Percentiles rank a stretch among this genome's conserved stretches.
Evolutionary conservation across 1,140 invertebrate genomes (phyloP).

Genomic region (Lamellibrachia luymesi): DNA sequence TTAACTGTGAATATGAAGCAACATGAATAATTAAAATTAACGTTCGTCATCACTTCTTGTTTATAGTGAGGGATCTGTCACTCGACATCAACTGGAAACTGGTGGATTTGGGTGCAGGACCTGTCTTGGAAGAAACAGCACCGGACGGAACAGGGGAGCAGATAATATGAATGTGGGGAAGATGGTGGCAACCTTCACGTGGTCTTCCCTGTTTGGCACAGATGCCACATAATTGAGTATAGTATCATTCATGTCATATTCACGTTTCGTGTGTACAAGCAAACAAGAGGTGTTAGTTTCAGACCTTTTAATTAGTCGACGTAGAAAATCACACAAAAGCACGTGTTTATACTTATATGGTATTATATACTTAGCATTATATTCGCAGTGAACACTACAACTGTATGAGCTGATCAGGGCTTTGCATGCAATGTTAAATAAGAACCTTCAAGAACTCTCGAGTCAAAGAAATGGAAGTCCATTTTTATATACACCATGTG

Average conservation of each 20-base stretch:
- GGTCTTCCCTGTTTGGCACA: background rate
- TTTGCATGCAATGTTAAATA: too few species aligned
- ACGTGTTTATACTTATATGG: too few species aligned
- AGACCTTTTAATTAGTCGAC: background rate
- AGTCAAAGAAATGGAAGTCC: too few species aligned
- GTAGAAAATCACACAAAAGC: background rate
- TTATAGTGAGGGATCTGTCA: background rate
- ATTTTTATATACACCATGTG: too few species aligned
- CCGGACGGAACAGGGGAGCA: background rate
- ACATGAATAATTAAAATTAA: background rate
- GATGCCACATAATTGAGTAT: too few species aligned
- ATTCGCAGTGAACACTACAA: too few species aligned
- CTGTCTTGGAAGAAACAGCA: background rate
- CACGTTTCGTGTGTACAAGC: too few species aligned
- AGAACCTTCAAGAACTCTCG: too few species aligned
- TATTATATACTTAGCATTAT: too few species aligned
- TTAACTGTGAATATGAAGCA: background rate
- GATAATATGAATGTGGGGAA: background rate
- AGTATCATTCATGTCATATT: too few species aligned
- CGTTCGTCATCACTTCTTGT: background rate
- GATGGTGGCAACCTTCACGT: background rate
- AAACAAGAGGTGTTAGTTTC: background rate
- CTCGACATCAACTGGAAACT: conserved; percentile 11
- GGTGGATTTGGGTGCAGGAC: background rate
- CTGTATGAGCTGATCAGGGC: too few species aligned